phyloP scores from a whole-genome alignment of 2,797 vertebrate species.

The Rhinoraja longicauda region DNA sequence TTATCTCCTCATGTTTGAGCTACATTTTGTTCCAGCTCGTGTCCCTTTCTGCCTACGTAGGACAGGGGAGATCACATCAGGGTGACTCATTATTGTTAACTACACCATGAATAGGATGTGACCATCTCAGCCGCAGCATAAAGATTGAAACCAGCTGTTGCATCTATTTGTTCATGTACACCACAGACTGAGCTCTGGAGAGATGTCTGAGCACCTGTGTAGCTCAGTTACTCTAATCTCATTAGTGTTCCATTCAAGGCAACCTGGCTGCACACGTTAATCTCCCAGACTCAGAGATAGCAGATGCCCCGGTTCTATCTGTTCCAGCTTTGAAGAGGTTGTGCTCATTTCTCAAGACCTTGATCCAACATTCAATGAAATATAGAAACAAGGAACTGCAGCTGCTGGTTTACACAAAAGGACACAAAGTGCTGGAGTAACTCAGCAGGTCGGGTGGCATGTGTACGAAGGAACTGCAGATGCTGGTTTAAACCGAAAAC shows the following conservation, averaged over 20 bases:
- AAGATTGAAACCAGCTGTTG: conserved; percentile 20
- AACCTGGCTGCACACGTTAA: not conserved
- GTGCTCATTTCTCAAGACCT: not conserved
- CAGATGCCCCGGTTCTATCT: not conserved
- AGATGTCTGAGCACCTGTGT: not conserved
- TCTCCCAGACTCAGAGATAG: not conserved
- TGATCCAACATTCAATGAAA: not conserved
- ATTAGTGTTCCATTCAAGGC: too few relatives aligned
- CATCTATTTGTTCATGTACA: not conserved
- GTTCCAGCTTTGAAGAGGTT: conserved; percentile 18
- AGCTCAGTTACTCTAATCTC: conserved; percentile 10
- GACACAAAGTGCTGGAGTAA: too few relatives aligned
- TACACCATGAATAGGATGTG: not conserved
- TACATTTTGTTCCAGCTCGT: not conserved
- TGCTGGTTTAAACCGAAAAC: too few relatives aligned
- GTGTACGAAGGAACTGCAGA: too few relatives aligned
- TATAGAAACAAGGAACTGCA: too few relatives aligned
- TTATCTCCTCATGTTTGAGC: too few relatives aligned
- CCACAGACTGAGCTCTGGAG: not conserved
- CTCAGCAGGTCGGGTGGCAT: too few relatives aligned
- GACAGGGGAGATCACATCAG: conserved; percentile 8
- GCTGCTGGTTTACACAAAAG: too few relatives aligned
- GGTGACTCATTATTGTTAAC: conserved; percentile 36
- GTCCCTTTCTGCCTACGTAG: not conserved
- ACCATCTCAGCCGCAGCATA: conserved; percentile 14